Evolutionary conservation across 2,113 vertebrate genomes (phyloP).

Genomic region (Apodemus sylvaticus): DNA sequence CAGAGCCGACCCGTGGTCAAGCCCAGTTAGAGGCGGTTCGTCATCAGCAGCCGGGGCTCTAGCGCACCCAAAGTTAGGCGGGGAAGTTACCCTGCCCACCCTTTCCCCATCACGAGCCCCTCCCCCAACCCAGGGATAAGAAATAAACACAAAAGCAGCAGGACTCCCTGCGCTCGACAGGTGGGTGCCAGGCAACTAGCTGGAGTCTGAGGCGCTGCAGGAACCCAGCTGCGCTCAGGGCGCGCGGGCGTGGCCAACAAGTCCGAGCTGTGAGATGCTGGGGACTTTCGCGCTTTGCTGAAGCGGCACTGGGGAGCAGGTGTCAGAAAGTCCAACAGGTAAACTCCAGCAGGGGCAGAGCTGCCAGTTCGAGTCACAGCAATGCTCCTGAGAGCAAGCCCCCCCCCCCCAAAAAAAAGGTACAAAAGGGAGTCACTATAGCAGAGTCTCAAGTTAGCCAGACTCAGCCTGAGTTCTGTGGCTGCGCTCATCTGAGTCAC

Average conservation of each 20-base stretch:
- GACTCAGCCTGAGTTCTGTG: neutral
- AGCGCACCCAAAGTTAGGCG: slow-evolving; percentile 86
- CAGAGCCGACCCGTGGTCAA: slow-evolving; percentile 94
- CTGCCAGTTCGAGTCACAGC: neutral
- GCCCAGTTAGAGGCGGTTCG: slow-evolving; percentile 96
- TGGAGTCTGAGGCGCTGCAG: neutral
- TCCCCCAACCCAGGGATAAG: slow-evolving; percentile 23
- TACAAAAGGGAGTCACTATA: neutral
- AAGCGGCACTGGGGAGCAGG: neutral
- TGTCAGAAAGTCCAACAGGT: neutral
- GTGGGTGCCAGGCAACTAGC: slow-evolving; percentile 72
- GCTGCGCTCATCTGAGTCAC: neutral
- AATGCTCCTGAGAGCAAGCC: neutral
- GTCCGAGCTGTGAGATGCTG: neutral
- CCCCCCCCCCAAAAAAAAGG: too few species aligned
- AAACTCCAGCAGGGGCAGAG: neutral
- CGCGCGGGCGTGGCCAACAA: neutral
- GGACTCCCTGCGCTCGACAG: slow-evolving; percentile 46
- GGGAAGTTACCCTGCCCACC: slow-evolving; percentile 60
- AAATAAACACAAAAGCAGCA: slow-evolving; percentile 60
- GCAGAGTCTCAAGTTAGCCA: slow-evolving; percentile 35
- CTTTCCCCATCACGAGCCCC: neutral
- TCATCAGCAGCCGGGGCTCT: slow-evolving; percentile 86
- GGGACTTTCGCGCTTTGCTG: neutral
- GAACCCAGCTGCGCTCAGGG: slow-evolving; percentile 58